Evolutionary conservation across 2,113 vertebrate genomes (phyloP), one percentile per base, ranked within the genome.

Genomic region (Stigmatopora nigra): DNA sequence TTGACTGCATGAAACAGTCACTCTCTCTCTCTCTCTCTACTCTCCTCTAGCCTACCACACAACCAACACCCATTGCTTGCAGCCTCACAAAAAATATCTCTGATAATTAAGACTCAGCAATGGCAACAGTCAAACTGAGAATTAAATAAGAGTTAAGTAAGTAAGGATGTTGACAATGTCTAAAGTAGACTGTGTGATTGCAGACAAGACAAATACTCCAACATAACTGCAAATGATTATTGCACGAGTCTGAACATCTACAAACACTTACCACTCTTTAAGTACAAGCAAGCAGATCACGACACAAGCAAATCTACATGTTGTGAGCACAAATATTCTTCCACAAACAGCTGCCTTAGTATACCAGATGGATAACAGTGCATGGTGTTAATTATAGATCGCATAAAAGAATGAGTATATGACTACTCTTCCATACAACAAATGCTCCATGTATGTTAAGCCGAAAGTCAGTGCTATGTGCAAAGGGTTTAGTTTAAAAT

Each of bases 321-420:
- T 16, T 13, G 46, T 71, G 36, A 61, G 31, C 64, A 48, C 41
- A 56, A 61, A 58, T 46, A 35, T 45, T 78, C 63, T 20, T 14
- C 72, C 16, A 76, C 68, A 84, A 75, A 80, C 75, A 84, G 78
- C 71, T 79, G 75, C 78, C 69, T 60, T 47, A 5, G 60, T 64
- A 78, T 71, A 75, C 73, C 78, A 84, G 83, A 78, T 78, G 80
- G 81, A 86, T 82, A 83, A 86, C 86, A 84, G 85, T 87, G 89
- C 87, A 85, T 82, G 74, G 75, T 75, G 78, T 92, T 91, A 91
- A 91, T 93, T 89, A 90, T 90, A 89, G 87, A 92, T 89, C 90
- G 89, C 84, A 91, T 86, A 84, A 85, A 78, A 86, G 82, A 82
- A 87, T 84, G 86, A 88, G 89, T 87, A 86, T 87, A 87, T 77